These are phyloP conservation scores for Silurus glanis DNA, from an alignment of 2,113 vertebrate genomes.

Conservation along the genomic window DNA sequence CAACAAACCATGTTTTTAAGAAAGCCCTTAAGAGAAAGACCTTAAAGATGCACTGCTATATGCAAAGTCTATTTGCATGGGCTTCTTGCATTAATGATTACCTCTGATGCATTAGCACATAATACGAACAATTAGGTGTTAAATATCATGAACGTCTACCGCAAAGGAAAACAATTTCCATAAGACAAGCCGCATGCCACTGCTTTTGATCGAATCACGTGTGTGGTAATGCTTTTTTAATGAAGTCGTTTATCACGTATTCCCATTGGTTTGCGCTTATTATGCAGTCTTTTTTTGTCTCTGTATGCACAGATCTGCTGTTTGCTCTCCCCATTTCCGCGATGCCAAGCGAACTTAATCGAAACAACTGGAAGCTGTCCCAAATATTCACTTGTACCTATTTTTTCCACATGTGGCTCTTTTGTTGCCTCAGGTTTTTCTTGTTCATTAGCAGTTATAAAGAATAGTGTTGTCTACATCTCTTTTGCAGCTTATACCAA, in stretches of 20 bases:
- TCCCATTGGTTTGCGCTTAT: constrained; percentile 33
- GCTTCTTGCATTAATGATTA: not conserved
- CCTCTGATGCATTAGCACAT: not conserved
- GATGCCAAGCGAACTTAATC: constrained; percentile 42
- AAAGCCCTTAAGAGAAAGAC: not conserved
- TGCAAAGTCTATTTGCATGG: constrained; percentile 12
- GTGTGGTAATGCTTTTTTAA: constrained; percentile 77
- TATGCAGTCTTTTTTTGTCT: constrained; percentile 28
- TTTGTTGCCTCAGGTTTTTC: constrained; percentile 39
- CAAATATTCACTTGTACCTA: constrained; percentile 50
- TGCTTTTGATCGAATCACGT: constrained; percentile 61
- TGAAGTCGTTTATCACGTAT: constrained; percentile 75
- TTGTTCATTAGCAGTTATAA: constrained; percentile 24
- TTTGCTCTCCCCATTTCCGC: not conserved
- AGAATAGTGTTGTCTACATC: constrained; percentile 54
- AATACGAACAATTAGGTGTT: constrained; percentile 25
- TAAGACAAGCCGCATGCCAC: constrained; percentile 25
- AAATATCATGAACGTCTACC: constrained; percentile 47
- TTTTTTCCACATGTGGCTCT: constrained; percentile 4
- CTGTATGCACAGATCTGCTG: not conserved
- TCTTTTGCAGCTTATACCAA: not conserved
- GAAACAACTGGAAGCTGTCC: constrained; percentile 54
- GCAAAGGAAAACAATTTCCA: constrained; percentile 38
- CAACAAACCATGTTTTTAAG: not conserved
- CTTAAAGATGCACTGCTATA: not conserved